Percentiles rank a stretch among this genome's conserved stretches.
Evolutionary conservation across 2,888 invertebrate genomes (phyloP).

Genomic region (Yponomeuta malinellus): DNA sequence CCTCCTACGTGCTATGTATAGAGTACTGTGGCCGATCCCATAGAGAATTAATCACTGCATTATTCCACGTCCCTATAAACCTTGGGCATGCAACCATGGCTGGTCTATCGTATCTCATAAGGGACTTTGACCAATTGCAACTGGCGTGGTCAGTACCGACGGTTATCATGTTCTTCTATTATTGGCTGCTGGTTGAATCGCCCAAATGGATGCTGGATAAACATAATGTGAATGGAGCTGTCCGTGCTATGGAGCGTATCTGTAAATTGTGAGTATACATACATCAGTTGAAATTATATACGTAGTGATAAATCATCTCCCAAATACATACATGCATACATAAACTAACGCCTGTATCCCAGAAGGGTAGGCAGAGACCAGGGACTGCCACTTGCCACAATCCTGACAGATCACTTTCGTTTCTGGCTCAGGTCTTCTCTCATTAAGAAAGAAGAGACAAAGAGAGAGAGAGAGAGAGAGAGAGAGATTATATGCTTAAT

Average conservation of each 20-base stretch:
- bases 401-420: too few species aligned
- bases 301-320: too few species aligned
- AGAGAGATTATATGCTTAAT: too few species aligned
- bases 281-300: not conserved
- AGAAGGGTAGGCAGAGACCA: too few species aligned
- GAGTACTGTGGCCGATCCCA: slow-evolving; percentile 47
- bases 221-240: slow-evolving; percentile 36
- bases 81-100: slow-evolving; percentile 46
- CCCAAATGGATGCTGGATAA: slow-evolving; percentile 59
- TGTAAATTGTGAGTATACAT: slow-evolving; percentile 44
- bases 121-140: slow-evolving; percentile 47
- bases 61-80: slow-evolving; percentile 52
- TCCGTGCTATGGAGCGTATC: slow-evolving; percentile 42
- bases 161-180: slow-evolving; percentile 34
- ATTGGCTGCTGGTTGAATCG: slow-evolving; percentile 45
- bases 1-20: slow-evolving; percentile 46
- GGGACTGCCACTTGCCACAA: too few species aligned
- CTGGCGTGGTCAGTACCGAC: slow-evolving; percentile 47
- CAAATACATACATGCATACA: too few species aligned
- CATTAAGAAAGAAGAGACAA: not conserved
- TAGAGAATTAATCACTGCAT: slow-evolving; percentile 46
- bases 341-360: too few species aligned
- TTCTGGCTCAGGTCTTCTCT: too few species aligned
- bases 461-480: not conserved
- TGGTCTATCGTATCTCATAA: slow-evolving; percentile 47